Base-by-base conservation (phyloP, 2,888 invertebrate genomes). In the Phania funesta region DNA sequence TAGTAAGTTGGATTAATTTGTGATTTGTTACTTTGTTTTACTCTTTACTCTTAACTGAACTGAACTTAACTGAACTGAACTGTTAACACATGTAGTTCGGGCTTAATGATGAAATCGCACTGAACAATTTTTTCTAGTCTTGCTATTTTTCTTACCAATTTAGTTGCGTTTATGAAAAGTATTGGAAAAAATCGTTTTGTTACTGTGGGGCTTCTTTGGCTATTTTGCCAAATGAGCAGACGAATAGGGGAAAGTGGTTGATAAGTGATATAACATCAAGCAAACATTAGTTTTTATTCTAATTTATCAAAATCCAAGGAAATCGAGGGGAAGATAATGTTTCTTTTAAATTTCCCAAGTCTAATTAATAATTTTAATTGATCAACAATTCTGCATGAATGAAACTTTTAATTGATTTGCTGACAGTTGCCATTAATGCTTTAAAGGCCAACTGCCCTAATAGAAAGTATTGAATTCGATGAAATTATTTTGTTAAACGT, bases 141-240 rank as follows among this genome's bases (percentile, higher is more conserved):
- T 18, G 29, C 32, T 56, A 38, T 75, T 56, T 58, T 62, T 73
- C 74, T 38, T 74, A 35, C 18, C 54, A 70, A 70, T 68, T 77
- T 77, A 41, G 44, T 62, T 52, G 52, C 35, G 35, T 76, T 68
- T 71, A 32, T 68, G 70, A 70, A 75, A 65, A 58, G 58, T 68
- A 70, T 75, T 82, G 74, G 64, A 75, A 82, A 73, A 70, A 78
- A 82, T 56, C 58, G 52, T 78, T 78, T 75, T 65, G 70, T 26
- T 60, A 58, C 78, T 78, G 74, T 82, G 50, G 58, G 82, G 82
- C 82, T 82, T 82, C 82, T 48, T 67, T 58, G 29, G 62, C 77
- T 62, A 62, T 52, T 77, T 70, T 62, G 32, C 62, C 32, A 70
- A 46, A 62, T 76, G 32, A 44, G 46, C 52, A 8, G 41, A 9